These are phyloP conservation scores for Galagoides demidoff DNA, from an alignment of 2,797 vertebrate species.

Conservation along the genomic window DNA sequence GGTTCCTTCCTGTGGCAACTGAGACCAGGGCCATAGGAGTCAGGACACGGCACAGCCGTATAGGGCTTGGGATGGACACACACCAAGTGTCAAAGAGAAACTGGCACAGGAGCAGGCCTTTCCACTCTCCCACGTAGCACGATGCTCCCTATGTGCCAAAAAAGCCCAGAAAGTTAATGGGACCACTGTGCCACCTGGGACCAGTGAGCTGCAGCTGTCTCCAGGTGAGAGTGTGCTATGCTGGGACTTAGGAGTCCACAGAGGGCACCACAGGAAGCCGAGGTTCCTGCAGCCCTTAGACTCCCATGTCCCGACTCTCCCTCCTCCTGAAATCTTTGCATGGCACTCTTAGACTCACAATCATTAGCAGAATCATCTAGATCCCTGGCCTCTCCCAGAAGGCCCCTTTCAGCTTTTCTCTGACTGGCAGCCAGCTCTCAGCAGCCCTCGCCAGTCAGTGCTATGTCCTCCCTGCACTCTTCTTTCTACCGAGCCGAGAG, in stretches of 20 bases:
- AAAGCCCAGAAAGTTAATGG: not conserved
- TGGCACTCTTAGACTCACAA: not conserved
- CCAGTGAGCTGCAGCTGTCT: not conserved
- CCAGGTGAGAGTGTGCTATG: not conserved
- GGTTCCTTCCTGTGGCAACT: no score
- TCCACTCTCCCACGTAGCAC: not conserved
- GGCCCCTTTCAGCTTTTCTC: not conserved
- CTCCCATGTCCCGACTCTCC: not conserved
- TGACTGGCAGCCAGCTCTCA: not conserved
- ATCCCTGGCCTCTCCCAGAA: not conserved
- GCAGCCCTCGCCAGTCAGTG: not conserved
- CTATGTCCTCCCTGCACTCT: not conserved
- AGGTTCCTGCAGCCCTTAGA: not conserved
- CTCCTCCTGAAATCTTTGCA: not conserved
- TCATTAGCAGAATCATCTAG: not conserved
- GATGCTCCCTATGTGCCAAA: not conserved
- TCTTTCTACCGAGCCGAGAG: rapidly evolving
- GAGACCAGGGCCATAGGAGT: no score
- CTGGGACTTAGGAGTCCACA: not conserved
- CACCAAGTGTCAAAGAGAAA: not conserved
- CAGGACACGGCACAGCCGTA: not conserved
- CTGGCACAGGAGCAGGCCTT: not conserved
- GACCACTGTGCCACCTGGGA: rapidly evolving
- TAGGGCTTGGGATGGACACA: not conserved
- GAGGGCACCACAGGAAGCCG: not conserved